Base-by-base conservation (phyloP, 1,140 invertebrate species). In the Copidosoma floridanum region DNA sequence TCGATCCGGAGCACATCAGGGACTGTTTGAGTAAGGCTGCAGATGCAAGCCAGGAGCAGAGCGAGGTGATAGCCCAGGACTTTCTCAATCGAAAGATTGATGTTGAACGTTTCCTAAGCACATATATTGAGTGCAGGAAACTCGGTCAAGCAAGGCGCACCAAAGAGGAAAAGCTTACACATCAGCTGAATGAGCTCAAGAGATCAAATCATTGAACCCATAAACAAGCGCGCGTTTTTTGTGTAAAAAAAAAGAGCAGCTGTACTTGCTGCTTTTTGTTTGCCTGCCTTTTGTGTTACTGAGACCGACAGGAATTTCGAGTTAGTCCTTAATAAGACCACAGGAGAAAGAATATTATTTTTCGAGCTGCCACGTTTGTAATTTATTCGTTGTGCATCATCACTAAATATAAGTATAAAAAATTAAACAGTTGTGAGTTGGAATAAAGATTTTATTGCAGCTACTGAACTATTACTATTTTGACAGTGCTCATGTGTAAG, bases 81-180 rank as follows among this genome's bases (percentile, higher is more conserved):
- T 92, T 92, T 77, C 73, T 92, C 11, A 83, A 85, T 68, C 85
- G 88, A 14, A 85, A 88, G 65, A 85, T 91, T 41, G 87, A 90
- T 71, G 86, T 90, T 10, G 89, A 91, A 63, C 84, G 83, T 27
- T 92, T 92, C 74, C 72, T 92, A 23, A 81, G 82, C 32, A 83
- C 84, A 18, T 92, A 89, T 68, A 83, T 88, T 4, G 84, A 86
- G 68, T 86, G 85, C 58, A 79, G 89, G 65, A 87, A 86, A 47
- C 67, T 89, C 8, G 89, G 88, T 3, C 87, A 91, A 65, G 84
- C 84, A 12, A 81, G 89, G 46, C 84, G 89, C 68, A 88, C 88
- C 4, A 88, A 90, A 71, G 88, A 91, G 67, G 90, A 92, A 67
- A 85, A 89, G 63, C 71, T 92, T 18, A 83, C 86, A 1, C 85